Conservation (phyloP, 2,888 invertebrate genomes). For the Clistopyga incitator region DNA sequence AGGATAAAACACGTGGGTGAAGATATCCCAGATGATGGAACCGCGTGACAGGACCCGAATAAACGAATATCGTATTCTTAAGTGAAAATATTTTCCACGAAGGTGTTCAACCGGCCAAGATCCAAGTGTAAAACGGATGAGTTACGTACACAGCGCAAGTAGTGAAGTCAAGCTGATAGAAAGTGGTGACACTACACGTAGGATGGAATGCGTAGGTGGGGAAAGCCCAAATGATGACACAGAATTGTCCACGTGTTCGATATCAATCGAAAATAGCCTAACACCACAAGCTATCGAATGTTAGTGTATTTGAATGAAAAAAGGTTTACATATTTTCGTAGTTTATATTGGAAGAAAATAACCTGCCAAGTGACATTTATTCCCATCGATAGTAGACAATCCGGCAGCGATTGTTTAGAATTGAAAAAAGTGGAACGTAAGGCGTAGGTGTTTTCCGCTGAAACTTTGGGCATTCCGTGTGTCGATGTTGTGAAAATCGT, state of each 20-base stretch:
- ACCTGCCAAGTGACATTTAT: neutral
- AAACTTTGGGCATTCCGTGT: conserved; percentile 16
- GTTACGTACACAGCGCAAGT: neutral
- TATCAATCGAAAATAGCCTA: neutral
- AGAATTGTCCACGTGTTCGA: conserved; percentile 8
- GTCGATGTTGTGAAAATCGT: neutral
- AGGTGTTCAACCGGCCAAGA: neutral
- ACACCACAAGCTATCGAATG: neutral
- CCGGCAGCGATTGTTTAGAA: neutral
- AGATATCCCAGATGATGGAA: no score
- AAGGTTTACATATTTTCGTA: neutral
- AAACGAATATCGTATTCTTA: no score
- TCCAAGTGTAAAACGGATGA: neutral
- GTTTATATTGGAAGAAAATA: neutral
- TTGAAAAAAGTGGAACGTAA: neutral
- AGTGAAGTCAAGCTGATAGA: neutral
- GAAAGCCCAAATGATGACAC: neutral
- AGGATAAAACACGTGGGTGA: no score
- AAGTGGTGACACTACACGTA: neutral
- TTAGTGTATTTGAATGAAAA: neutral
- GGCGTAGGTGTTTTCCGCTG: conserved; percentile 18
- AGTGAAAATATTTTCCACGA: neutral
- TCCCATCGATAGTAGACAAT: neutral
- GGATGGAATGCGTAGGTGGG: neutral
- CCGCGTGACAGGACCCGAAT: no score